These are phyloP conservation scores for Mus minutoides DNA, from an alignment of 2,797 vertebrate genomes.

Conservation along the genomic window DNA sequence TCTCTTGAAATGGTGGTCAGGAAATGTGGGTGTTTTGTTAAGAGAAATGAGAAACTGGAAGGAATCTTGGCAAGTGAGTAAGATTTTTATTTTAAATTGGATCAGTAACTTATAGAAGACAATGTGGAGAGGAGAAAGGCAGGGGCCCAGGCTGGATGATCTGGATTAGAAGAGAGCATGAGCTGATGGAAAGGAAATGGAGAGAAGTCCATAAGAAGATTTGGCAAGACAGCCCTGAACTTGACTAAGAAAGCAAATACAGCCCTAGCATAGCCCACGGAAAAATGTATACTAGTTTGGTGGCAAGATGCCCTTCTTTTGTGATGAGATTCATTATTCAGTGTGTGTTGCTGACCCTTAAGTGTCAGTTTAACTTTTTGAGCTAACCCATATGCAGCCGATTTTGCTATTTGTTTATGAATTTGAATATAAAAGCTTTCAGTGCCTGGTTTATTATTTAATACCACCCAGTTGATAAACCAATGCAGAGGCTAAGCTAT, in stretches of 20 bases:
- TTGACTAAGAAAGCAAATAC: neutral
- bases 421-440: neutral
- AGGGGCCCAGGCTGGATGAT: neutral
- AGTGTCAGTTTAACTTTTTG: neutral
- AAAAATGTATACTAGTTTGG: neutral
- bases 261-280: neutral
- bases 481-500: neutral
- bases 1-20: neutral
- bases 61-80: neutral
- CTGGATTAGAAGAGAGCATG: neutral
- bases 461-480: neutral
- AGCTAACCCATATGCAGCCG: neutral
- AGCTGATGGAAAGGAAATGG: neutral
- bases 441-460: constrained; percentile 9
- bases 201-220: neutral
- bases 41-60: neutral
- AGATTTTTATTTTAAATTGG: neutral
- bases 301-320: neutral
- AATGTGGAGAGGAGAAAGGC: neutral
- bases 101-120: neutral
- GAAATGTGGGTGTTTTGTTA: neutral
- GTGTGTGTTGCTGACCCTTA: neutral
- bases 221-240: neutral
- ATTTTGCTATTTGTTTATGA: constrained; percentile 9
- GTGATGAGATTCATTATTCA: neutral